Conservation (phyloP, 2,888 invertebrate species). For the Macroteleia sp. region DNA sequence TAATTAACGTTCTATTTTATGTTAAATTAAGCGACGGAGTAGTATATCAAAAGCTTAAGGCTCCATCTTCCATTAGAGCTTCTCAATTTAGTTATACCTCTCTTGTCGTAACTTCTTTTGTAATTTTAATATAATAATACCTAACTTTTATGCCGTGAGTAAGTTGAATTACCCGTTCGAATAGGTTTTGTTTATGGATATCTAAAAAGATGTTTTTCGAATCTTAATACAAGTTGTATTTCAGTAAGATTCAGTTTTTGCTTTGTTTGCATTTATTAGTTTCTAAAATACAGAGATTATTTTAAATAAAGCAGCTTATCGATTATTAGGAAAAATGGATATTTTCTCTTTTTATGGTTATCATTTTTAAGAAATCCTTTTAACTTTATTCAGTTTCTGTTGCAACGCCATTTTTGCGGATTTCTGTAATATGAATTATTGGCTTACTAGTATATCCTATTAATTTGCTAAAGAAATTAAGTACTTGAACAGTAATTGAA, state of each 20-base stretch:
- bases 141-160: too few relatives aligned
- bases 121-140: too few relatives aligned
- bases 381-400: not conserved
- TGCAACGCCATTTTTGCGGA: not conserved
- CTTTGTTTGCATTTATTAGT: slow-evolving; percentile 19
- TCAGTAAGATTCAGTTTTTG: too few relatives aligned
- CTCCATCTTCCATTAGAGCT: too few relatives aligned
- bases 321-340: not conserved
- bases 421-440: slow-evolving; percentile 25
- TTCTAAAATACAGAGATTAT: slow-evolving; percentile 3
- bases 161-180: too few relatives aligned
- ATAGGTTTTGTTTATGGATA: too few relatives aligned
- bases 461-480: too few relatives aligned
- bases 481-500: too few relatives aligned
- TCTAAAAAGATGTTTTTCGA: too few relatives aligned
- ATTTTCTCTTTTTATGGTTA: not conserved
- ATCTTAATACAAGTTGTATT: too few relatives aligned
- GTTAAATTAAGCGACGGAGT: slow-evolving; percentile 54
- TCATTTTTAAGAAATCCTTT: slow-evolving; percentile 1
- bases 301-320: slow-evolving; percentile 27
- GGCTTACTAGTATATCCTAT: too few relatives aligned
- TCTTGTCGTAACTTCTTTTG: too few relatives aligned
- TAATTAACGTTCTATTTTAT: slow-evolving; percentile 65
- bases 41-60: not conserved
- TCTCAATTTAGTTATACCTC: slow-evolving; percentile 13